Conservation (phyloP, 2,888 invertebrate genomes). For the Sclerodermus sp. region DNA sequence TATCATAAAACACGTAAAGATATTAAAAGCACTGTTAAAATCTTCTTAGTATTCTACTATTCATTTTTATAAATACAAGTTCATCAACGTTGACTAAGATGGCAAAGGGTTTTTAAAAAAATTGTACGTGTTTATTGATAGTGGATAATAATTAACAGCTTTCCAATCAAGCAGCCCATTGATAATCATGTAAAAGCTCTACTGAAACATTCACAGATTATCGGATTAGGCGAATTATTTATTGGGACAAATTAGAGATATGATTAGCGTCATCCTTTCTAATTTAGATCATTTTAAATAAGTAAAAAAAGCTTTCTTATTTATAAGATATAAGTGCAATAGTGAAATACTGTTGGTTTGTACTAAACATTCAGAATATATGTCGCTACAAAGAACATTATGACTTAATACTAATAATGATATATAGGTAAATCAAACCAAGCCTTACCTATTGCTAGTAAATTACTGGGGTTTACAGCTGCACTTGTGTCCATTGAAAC, state of each 20-base stretch:
- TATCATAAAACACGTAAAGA: too few species aligned
- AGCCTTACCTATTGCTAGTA: constrained; percentile 53
- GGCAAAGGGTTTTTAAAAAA: not conserved
- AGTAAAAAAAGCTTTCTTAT: constrained; percentile 1
- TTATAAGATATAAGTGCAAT: constrained; percentile 3
- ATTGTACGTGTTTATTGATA: not conserved
- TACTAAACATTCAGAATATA: constrained; percentile 1
- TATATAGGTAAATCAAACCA: constrained; percentile 20
- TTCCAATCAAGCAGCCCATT: constrained; percentile 4
- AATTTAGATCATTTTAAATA: constrained; percentile 1
- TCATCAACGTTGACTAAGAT: too few species aligned
- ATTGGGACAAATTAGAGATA: too few species aligned
- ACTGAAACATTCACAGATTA: constrained; percentile 5
- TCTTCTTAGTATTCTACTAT: too few species aligned
- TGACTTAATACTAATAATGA: constrained; percentile 14
- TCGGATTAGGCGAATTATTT: constrained; percentile 1
- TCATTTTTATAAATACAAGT: too few species aligned
- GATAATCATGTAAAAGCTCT: constrained; percentile 4
- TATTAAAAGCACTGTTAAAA: too few species aligned
- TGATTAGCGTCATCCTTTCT: too few species aligned
- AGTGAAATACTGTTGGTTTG: constrained; percentile 7
- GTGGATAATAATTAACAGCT: constrained; percentile 3
- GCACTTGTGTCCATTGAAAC: constrained; percentile 71
- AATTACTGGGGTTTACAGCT: constrained; percentile 60
- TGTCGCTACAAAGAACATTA: constrained; percentile 5